Base-by-base conservation (phyloP, 2,113 vertebrate species). In the Castor canadensis region DNA sequence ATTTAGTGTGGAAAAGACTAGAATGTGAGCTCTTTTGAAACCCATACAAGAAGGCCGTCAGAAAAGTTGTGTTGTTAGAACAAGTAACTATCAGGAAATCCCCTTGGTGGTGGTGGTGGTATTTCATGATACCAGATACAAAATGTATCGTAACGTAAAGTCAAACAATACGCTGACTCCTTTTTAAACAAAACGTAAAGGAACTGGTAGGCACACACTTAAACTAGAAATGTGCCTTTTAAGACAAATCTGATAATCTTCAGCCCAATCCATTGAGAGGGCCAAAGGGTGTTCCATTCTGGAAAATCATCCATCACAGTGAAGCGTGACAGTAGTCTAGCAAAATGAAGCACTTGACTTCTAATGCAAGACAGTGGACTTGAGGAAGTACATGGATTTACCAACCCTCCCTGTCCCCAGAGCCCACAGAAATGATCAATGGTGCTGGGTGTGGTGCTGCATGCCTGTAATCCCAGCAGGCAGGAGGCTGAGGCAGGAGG, bases 11-110 rank as follows among this genome's bases (percentile, higher is more conserved):
- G 79, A 94, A 96, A 96, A 96, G 86, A 87, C 87, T 91, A 93
- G 87, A 91, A 96, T 95, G 93, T 93, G 79, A 89, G 89, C 75
- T 80, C 79, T 97, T 97, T 96, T 93, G 92, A 96, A 94, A 94
- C 72, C 40, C 35, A 35, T 45, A 84, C 49, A 96, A 88, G 79
- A 87, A 95, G 75, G 80, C 77, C 77, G 75, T 87, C 89, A 87
- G 91, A 86, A 94, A 88, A 89, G 72, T 72, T 94, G 71, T 45
- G 92, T 80, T 96, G 88, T 95, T 90, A 52, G 56, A 90, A 73
- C 32, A 67, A 89, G 28, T 76, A n/a, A 87, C 87, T 69, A 56
- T 88, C 75, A 94, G 92, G 91, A 97, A 95, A 96, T 54, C 58
- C 82, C 16, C 58, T 93, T 32, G 58, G 73, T 64, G 40, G 47